Evolutionary conservation across 2,888 invertebrate genomes (phyloP), one percentile per base, ranked within the genome.

Genomic region (Ornithoptera priamus): DNA sequence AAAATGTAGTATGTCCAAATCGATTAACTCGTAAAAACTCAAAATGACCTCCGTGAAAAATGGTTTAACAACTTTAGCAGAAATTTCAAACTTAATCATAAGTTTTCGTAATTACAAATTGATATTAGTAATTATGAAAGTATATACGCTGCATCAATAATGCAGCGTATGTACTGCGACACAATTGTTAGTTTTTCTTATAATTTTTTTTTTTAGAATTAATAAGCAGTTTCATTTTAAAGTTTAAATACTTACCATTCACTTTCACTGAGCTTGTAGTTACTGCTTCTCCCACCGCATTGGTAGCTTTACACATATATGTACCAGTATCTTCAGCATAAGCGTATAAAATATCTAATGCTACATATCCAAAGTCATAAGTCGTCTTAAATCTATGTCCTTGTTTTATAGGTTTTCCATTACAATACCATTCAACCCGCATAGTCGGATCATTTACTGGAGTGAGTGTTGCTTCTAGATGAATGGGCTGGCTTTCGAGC

Each of bases 391-490:
- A 99, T 75, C 99, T 95, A 85, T 99, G 99, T 64, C 99, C 97
- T 83, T 96, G 96, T 81, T 97, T 96, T 79, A 99, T 95, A 3
- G 99, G 98, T 80, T 96, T 94, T 67, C 98, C 99, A 89, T 99
- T 98, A 86, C 97, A 97, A 91, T 95, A 99, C 99, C 99, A 99
- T 91, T 99, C 99, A 15, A 99, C 98, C 76, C 96, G 96, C 99
- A 99, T 99, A 12, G 98, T 98, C 6, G 99, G 98, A 87, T 99
- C 99, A 80, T 99, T 99, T 56, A 99, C 97, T 0, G 99, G 99
- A 0, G 98, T 97, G 50, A 99, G 92, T 7, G 98, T 98, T 0
- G 98, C 98, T 90, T 99, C 99, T 77, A 99, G 92, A 86, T 99
- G 99, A 70, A 97, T 97, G 67, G 96, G 96, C 72, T 94, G 94